Base-by-base conservation (phyloP, 2,113 vertebrate genomes). In the Struthio camelus region DNA sequence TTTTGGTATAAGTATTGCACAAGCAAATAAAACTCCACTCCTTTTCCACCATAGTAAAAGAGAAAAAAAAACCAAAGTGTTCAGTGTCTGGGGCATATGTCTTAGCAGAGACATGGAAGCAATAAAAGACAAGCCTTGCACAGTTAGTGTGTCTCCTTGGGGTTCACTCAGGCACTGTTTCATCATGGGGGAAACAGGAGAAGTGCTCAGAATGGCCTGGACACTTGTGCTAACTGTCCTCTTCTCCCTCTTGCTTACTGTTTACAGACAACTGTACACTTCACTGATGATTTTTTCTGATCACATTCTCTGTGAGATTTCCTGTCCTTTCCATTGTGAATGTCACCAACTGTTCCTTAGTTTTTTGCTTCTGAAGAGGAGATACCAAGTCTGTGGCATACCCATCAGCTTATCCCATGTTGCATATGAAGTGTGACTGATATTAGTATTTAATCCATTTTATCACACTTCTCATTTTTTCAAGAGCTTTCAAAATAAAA, bases 401-500 rank as follows among this genome's bases (percentile, higher is more conserved):
- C 87, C 72, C 53, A 51, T 92, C 83, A 80, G 51, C 79, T 89
- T 90, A 61, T 64, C 79, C 75, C 8, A 5, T 82, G 84, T 73
- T 94, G 40, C 75, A 27, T 89, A 30, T 87, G 85, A 94, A 95
- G 67, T 87, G 46, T 85, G 75, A 84, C 42, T 83, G 78, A 64
- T 96, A 93, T 80, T 94, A 91, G 87, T 93, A 77, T 87, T 95
- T 95, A 85, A 85, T 89, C 91, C 81, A 83, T 91, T 94, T 83
- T 65, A n/a, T 83, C 72, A 82, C 75, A 80, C 79, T 95, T 87
- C 77, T 85, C 30, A 77, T 89, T 87, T 79, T 91, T 92, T 92
- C 67, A 90, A 92, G 91, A 72, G 70, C 84, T 89, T 94, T 97
- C 89, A 82, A 92, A 94, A 77, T 82, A 87, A 84, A 96, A 91